Evolutionary conservation across 2,797 vertebrate species (phyloP).

Genomic region (Psittacula echo): DNA sequence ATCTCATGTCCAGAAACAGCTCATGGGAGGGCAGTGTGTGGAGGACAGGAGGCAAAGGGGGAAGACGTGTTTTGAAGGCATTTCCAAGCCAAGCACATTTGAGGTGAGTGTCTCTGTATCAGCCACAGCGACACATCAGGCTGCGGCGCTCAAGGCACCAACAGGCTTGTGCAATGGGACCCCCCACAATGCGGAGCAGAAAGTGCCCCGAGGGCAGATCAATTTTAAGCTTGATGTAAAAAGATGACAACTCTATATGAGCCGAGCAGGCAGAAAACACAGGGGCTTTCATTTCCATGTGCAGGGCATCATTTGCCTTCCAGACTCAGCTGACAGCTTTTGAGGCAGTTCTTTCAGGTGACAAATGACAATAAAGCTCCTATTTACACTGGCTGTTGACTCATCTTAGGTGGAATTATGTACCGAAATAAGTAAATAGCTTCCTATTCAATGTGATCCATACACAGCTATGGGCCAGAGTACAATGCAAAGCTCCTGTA

Average conservation of each 20-base stretch:
- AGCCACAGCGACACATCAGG: accelerated
- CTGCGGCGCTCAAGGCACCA: accelerated
- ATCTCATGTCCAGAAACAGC: background rate
- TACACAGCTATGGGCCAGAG: constrained; percentile 41
- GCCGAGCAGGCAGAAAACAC: background rate
- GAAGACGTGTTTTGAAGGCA: background rate
- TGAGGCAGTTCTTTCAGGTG: constrained; percentile 65
- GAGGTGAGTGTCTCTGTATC: accelerated
- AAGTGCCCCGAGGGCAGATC: background rate
- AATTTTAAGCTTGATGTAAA: background rate
- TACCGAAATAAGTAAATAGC: constrained; percentile 80
- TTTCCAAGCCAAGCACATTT: background rate
- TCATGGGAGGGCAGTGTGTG: background rate
- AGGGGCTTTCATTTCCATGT: constrained; percentile 40
- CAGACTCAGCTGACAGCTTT: constrained; percentile 68
- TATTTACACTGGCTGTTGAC: constrained; percentile 78
- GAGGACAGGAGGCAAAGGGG: background rate
- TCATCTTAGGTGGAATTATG: constrained; percentile 81
- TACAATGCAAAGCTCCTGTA: constrained; percentile 65
- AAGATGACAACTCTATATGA: constrained; percentile 28
- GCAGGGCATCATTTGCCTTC: constrained; percentile 48
- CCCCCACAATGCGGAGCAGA: background rate
- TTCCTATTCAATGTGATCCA: constrained; percentile 64
- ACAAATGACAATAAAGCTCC: constrained; percentile 71
- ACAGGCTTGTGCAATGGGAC: constrained; percentile 21